Base-by-base conservation (phyloP, 2,113 vertebrate species). In the Istiophorus platypterus region DNA sequence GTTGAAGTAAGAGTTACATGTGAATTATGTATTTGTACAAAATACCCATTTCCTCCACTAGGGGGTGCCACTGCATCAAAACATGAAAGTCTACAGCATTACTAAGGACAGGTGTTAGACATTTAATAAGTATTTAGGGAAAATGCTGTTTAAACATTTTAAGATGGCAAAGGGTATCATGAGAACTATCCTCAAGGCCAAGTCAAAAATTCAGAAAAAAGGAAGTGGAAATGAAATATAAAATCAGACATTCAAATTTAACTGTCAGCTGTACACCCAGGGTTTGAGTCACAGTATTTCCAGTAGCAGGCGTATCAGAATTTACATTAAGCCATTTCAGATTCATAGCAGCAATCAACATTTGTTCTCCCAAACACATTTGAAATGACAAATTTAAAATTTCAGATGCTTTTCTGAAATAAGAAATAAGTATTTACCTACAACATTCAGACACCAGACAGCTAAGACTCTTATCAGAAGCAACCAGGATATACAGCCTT, bases 41-140 rank as follows among this genome's bases (percentile, higher is more conserved):
- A 63, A 73, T 76, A 2, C 29, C 57, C 1, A 1, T 41, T 41
- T 29, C 29, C 20, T 54, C 85, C 91, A 92, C 77, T 66, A 91
- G 90, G 76, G 42, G 82, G 61, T 29, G 41, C 58, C 45, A 64
- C 45, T 11, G 49, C 80, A 77, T 47, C 47, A 84, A 24, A 79
- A 47, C 26, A 34, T 58, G 61, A 7, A 14, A 41, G 45, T 17
- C 7, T 7, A 61, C 37, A 0, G 6, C 31, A 4, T 72, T 11
- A 51, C 7, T 26, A 7, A 15, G 51, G 52, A 74, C 84, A 77
- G 76, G 76, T 65, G 75, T 54, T 62, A 64, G 1, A 59, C 62
- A 67, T 80, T 57, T 41, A 47, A 69, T 22, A 14, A 47, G 61
- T 58, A 69, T 81, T 75, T 70, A 29, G 7, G 29, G 73, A 83